Percentiles rank a stretch among this genome's conserved stretches.
Conservation (phyloP, 2,888 invertebrate species). For the Athripsodes cinereus region DNA sequence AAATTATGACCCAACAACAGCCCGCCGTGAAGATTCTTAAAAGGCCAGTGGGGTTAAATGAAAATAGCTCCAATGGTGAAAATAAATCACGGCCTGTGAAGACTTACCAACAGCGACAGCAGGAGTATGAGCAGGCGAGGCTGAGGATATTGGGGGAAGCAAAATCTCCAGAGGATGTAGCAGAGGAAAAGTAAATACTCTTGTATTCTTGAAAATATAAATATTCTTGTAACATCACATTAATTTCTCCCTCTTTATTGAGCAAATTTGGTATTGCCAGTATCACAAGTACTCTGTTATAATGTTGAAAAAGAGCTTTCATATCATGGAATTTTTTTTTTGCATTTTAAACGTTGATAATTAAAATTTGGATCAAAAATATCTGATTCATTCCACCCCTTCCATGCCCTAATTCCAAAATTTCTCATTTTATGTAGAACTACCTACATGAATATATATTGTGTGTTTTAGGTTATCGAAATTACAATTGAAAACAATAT, state of each 20-base stretch:
- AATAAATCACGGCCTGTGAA: slow-evolving; percentile 69
- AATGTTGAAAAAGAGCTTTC: too few species aligned
- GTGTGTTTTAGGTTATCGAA: slow-evolving; percentile 5
- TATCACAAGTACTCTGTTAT: too few species aligned
- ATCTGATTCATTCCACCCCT: too few species aligned
- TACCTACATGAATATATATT: background rate
- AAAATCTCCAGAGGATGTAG: slow-evolving; percentile 69
- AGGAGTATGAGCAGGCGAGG: slow-evolving; percentile 89
- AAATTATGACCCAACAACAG: slow-evolving; percentile 20
- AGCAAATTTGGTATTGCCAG: too few species aligned
- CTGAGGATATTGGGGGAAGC: slow-evolving; percentile 85
- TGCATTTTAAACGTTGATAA: too few species aligned
- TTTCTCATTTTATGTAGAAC: too few species aligned
- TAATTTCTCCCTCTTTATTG: too few species aligned
- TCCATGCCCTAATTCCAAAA: too few species aligned
- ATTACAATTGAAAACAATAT: slow-evolving; percentile 32
- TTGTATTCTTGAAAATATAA: too few species aligned
- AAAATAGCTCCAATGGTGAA: slow-evolving; percentile 56
- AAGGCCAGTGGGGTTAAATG: slow-evolving; percentile 45
- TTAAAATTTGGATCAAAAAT: too few species aligned
- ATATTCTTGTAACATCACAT: too few species aligned
- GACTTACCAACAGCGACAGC: slow-evolving; percentile 82
- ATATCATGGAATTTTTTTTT: too few species aligned
- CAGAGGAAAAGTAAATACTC: slow-evolving; percentile 52
- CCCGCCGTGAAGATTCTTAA: slow-evolving; percentile 82